These are phyloP conservation scores for Tenodera sinensis DNA, from an alignment of 2,888 invertebrate species.

Conservation along the genomic window DNA sequence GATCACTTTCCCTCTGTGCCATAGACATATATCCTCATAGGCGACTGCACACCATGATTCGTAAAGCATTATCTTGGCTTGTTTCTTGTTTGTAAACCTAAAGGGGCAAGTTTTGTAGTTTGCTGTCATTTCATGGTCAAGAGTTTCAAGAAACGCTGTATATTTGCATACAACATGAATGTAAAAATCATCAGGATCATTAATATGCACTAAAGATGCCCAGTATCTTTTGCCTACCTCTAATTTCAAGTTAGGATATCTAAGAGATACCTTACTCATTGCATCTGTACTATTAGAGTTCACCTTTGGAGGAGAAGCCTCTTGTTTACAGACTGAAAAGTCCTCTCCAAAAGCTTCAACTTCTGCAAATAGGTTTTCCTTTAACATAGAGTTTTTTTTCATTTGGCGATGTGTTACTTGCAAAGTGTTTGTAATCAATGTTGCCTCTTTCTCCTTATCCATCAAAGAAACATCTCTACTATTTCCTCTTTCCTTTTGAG, in stretches of 20 bases:
- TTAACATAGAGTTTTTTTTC: no score
- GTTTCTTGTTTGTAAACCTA: neutral
- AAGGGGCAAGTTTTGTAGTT: neutral
- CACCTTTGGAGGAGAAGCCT: neutral
- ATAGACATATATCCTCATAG: neutral
- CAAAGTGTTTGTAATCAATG: no score
- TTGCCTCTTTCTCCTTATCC: no score
- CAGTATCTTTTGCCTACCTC: neutral
- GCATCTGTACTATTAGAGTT: neutral
- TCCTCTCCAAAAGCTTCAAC: no score
- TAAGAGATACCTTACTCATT: neutral
- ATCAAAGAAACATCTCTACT: no score
- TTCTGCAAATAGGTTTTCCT: no score
- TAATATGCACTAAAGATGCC: neutral
- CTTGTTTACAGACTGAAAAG: neutral
- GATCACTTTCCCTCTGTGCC: slow-evolving; percentile 17
- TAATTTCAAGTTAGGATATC: neutral
- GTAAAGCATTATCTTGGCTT: neutral
- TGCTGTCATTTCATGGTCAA: neutral
- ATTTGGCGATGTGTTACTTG: no score
- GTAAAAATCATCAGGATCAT: slow-evolving; percentile 14
- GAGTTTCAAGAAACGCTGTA: neutral
- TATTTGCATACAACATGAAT: neutral
- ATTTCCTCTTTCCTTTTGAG: no score
- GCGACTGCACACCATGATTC: neutral